Base-by-base conservation (phyloP, 2,113 vertebrate species). In the Thalassoma bifasciatum region DNA sequence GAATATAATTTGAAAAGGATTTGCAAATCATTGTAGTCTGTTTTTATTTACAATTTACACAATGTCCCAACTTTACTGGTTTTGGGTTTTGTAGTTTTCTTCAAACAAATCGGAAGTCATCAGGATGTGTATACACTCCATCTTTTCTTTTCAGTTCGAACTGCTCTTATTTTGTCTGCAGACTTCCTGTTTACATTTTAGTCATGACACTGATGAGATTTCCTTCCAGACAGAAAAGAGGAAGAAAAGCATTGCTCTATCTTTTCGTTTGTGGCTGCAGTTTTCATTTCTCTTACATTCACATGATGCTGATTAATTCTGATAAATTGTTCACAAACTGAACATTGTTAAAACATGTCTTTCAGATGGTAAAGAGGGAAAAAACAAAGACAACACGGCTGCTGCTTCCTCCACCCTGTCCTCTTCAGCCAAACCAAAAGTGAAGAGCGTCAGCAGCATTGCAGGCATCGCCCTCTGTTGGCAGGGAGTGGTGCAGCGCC, bases 401-500 rank as follows among this genome's bases (percentile, higher is more conserved):
- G 71, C 75, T 2, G 61, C 85, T 0, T 86, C 91, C 1, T 90
- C 93, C 0, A 82, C 88, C 22, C 84, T 86, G 0, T 77, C 88
- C 5, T 85, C 79, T 9, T 65, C 85, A 1, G 56, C 37, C 0
- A 94, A 92, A 62, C 88, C 50, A 0, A 90, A 34, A 54, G 81
- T 70, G 38, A 92, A 91, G 85, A 93, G 84, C 75, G 87, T 83
- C 10, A 93, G 94, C 75, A 92, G 94, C 81, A 93, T 95, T 4
- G 77, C 91, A 30, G 93, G 92, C 65, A 94, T 96, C 22, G 93
- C 92, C 0, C 92, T 88, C 82, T 96, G 96, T 76, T 97, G 96
- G 96, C 92, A 95, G 49, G 93, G 88, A 0, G 94, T 96, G 46
- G 95, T 96, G 34, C 94, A 95, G 90, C 86, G 86, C 24, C 95